Percentiles rank a stretch among this genome's conserved stretches.
Conservation (phyloP, 2,888 invertebrate genomes). For the Petrolisthes cinctipes region DNA sequence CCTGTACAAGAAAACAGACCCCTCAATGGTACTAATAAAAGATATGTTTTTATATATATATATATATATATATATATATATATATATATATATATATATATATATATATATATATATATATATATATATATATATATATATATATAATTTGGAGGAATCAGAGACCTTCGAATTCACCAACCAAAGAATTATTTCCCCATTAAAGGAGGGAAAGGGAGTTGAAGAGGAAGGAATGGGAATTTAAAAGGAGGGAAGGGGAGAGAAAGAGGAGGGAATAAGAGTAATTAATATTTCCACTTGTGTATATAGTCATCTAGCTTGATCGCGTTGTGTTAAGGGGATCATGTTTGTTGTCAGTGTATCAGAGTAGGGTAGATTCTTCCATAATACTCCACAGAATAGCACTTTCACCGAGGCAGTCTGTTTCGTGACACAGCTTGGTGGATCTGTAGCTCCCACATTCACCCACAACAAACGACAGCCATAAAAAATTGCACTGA, state of each 20-base stretch:
- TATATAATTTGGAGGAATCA: neutral
- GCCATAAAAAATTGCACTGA: too few relatives aligned
- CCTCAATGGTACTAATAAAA: neutral
- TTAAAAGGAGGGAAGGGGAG: neutral
- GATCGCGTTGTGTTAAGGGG: too few relatives aligned
- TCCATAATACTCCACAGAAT: too few relatives aligned
- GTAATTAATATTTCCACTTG: neutral
- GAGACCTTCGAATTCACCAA: too few relatives aligned
- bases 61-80: constrained; percentile 29
- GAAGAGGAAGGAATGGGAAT: neutral
- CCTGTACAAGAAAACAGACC: neutral
- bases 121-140: constrained; percentile 24
- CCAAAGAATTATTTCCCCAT: neutral
- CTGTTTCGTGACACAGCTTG: too few relatives aligned
- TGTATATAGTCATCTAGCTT: too few relatives aligned
- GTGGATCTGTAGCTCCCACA: too few relatives aligned
- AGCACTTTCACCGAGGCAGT: too few relatives aligned
- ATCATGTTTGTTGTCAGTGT: too few relatives aligned
- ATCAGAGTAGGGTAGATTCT: too few relatives aligned
- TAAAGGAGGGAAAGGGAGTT: neutral
- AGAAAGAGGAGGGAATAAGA: neutral
- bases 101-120: constrained; percentile 31
- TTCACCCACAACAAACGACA: too few relatives aligned
- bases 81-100: constrained; percentile 7
- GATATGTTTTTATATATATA: constrained; percentile 20